These are phyloP conservation scores for Antechinus stuartii DNA, from an alignment of 2,113 vertebrate species.

Conservation along the genomic window DNA sequence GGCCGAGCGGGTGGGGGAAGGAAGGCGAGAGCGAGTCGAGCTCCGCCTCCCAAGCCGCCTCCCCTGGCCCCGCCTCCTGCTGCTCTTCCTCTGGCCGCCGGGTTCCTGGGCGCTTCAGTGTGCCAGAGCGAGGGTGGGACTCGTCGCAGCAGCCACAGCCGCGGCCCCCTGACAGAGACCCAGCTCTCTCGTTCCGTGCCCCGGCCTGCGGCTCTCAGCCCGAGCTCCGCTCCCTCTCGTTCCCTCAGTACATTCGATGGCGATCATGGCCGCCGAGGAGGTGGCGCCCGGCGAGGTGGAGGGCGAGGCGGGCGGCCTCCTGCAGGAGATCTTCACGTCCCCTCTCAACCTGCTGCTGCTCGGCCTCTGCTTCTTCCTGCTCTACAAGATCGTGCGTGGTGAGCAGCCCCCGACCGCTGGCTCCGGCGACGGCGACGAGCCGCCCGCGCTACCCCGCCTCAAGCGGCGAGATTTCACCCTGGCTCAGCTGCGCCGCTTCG, in stretches of 20 bases:
- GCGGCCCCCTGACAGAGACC: background rate
- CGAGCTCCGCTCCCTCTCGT: slow-evolving; percentile 23
- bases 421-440: slow-evolving; percentile 82
- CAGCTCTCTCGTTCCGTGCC: background rate
- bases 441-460: slow-evolving; percentile 87
- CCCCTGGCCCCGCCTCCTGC: background rate
- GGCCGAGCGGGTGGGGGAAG: fast-evolving
- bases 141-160: background rate
- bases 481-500: slow-evolving; percentile 88
- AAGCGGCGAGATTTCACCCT: slow-evolving; percentile 93
- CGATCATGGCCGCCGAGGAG: slow-evolving; percentile 77
- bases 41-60: slow-evolving; percentile 25
- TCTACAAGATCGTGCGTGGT: slow-evolving; percentile 94
- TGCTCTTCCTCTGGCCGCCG: background rate
- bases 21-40: fast-evolving
- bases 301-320: slow-evolving; percentile 85
- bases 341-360: slow-evolving; percentile 94
- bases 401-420: slow-evolving; percentile 84
- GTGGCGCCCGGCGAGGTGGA: slow-evolving; percentile 76
- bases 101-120: slow-evolving; percentile 2
- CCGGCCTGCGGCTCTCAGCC: background rate
- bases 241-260: background rate
- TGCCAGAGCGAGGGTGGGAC: slow-evolving; percentile 34
- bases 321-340: slow-evolving; percentile 93
- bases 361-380: slow-evolving; percentile 92